Evolutionary conservation across 2,113 vertebrate genomes (phyloP).

Genomic region (Thalassoma bifasciatum): DNA sequence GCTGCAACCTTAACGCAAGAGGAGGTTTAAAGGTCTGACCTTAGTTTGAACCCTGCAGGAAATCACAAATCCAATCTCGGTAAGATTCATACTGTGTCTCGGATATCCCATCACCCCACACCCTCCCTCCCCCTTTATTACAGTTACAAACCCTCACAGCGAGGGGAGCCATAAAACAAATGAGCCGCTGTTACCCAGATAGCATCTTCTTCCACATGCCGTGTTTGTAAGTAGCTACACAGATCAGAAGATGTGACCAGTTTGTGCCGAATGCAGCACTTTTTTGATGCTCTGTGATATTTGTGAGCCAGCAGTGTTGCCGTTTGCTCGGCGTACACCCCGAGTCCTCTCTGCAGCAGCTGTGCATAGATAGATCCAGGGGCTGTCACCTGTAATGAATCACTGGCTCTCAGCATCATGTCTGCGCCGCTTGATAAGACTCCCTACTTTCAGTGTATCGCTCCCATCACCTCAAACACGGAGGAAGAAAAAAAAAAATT

Average conservation of each 20-base stretch:
- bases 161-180: slow-evolving; percentile 69
- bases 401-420: slow-evolving; percentile 64
- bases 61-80: slow-evolving; percentile 62
- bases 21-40: slow-evolving; percentile 58
- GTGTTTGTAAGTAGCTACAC: slow-evolving; percentile 31
- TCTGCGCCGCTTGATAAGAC: slow-evolving; percentile 78
- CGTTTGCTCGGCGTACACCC: slow-evolving; percentile 7
- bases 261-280: slow-evolving; percentile 34
- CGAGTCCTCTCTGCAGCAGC: slow-evolving; percentile 36
- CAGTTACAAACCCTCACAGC: slow-evolving; percentile 39
- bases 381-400: slow-evolving; percentile 81
- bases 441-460: slow-evolving; percentile 69
- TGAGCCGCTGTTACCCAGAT: slow-evolving; percentile 48
- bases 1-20: background rate
- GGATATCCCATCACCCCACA: slow-evolving; percentile 17
- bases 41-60: slow-evolving; percentile 64
- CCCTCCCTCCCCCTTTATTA: slow-evolving; percentile 62
- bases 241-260: slow-evolving; percentile 27
- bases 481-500: slow-evolving; percentile 1
- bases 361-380: slow-evolving; percentile 49
- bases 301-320: background rate
- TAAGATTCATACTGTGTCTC: slow-evolving; percentile 26
- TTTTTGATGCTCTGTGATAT: slow-evolving; percentile 58
- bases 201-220: slow-evolving; percentile 30
- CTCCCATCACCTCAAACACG: slow-evolving; percentile 63